Conservation (phyloP, 2,888 invertebrate species). For the Mactromeris polynyma region DNA sequence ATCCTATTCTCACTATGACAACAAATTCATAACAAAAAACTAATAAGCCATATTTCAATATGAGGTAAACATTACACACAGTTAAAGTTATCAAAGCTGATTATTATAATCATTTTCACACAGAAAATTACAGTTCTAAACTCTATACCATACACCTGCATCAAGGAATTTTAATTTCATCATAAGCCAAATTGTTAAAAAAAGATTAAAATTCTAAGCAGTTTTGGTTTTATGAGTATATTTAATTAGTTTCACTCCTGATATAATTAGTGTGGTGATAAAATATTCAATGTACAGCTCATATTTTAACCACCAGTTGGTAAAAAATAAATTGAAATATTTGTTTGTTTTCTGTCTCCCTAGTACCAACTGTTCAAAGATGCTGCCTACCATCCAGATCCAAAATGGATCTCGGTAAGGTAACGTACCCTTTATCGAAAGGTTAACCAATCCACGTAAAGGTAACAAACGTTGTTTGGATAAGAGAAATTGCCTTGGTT, state of each 20-base stretch:
- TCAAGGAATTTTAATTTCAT: neutral
- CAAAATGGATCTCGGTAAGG: too few species aligned
- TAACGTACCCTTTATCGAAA: too few species aligned
- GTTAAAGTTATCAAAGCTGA: constrained; percentile 1
- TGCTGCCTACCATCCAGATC: too few species aligned
- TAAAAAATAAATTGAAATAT: too few species aligned
- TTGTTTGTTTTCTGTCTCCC: too few species aligned
- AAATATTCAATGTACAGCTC: neutral
- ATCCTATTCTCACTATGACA: neutral
- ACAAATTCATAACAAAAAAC: neutral
- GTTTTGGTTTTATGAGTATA: neutral
- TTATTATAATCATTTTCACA: neutral
- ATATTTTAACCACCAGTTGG: too few species aligned
- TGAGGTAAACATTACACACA: neutral
- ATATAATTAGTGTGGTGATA: constrained; percentile 8
- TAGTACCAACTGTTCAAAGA: too few species aligned
- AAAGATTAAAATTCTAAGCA: neutral
- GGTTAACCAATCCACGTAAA: too few species aligned
- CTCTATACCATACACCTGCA: neutral
- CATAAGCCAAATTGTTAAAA: neutral
- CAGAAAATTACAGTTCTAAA: neutral
- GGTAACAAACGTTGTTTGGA: too few species aligned
- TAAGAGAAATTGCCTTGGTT: too few species aligned
- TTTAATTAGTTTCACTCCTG: constrained; percentile 10
- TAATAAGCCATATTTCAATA: neutral